A percentile compares a stretch with the other conserved stretches of the same genome.
Evolutionary conservation across 2,888 invertebrate genomes (phyloP).

Genomic region (Hymenopus coronatus): DNA sequence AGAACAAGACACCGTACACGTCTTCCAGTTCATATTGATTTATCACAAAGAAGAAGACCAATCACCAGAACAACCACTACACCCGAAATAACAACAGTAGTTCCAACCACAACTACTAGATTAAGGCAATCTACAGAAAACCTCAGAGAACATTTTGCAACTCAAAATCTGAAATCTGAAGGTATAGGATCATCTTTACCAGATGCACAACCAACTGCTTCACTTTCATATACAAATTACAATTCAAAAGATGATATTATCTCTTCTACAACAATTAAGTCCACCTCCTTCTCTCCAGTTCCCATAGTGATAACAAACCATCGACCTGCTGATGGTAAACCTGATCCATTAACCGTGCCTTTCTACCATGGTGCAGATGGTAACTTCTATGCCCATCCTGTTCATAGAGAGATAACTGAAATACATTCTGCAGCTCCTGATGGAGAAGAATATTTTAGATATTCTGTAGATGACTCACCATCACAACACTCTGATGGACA

Average conservation of each 20-base stretch:
- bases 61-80: constrained; percentile 45
- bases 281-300: background rate
- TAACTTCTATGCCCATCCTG: constrained; percentile 15
- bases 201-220: background rate
- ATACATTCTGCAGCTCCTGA: constrained; percentile 8
- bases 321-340: background rate
- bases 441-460: background rate
- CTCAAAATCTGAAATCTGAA: background rate
- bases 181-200: background rate
- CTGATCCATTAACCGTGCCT: constrained; percentile 29
- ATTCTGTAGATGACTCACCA: background rate
- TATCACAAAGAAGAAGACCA: background rate
- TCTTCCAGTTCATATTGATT: background rate
- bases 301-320: background rate
- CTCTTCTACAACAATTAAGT: background rate
- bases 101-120: constrained; percentile 40
- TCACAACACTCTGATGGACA: background rate
- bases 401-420: background rate
- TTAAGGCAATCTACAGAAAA: background rate
- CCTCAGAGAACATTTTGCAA: background rate
- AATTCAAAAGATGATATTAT: background rate
- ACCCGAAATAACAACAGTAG: constrained; percentile 48
- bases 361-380: constrained; percentile 29
- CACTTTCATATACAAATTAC: background rate
- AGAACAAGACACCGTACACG: background rate